Percentiles rank a stretch among this genome's conserved stretches.
phyloP scores from a whole-genome alignment of 2,797 vertebrate species.

The Miichthys miiuy region DNA sequence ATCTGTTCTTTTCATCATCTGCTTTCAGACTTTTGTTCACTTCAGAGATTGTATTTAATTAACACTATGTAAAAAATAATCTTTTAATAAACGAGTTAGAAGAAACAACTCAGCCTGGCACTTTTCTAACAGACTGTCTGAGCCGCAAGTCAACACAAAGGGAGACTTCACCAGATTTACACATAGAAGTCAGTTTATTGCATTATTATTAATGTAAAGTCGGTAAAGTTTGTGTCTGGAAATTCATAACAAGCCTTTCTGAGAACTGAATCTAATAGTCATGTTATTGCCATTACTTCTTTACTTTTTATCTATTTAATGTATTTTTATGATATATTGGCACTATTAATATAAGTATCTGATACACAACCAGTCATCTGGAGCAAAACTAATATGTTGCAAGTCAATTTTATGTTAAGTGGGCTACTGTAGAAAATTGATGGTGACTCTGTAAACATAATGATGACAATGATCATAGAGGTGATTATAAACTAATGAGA shows the following conservation, averaged over 20 bases:
- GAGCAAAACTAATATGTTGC: neutral
- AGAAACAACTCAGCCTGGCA: slow-evolving; percentile 24
- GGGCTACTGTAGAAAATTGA: too few relatives aligned
- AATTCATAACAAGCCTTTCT: neutral
- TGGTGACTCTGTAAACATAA: too few relatives aligned
- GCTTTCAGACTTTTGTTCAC: slow-evolving; percentile 68
- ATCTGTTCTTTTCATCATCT: slow-evolving; percentile 45
- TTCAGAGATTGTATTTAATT: slow-evolving; percentile 82
- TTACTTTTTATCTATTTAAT: neutral
- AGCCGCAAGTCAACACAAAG: neutral
- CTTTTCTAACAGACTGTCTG: neutral
- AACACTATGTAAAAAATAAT: slow-evolving; percentile 77
- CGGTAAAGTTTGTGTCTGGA: neutral
- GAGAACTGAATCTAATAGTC: neutral
- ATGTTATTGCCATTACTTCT: neutral
- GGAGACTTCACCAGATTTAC: neutral
- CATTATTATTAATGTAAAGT: neutral
- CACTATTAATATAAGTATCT: neutral
- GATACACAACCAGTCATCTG: neutral
- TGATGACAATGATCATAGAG: too few relatives aligned
- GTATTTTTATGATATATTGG: neutral
- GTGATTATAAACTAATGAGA: too few relatives aligned
- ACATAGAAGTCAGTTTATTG: neutral
- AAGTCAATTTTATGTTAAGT: neutral
- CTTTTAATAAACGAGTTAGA: slow-evolving; percentile 85